A percentile compares a stretch with the other conserved stretches of the same genome.
These are phyloP conservation scores for Tiliqua scincoides DNA, from an alignment of 2,113 vertebrate species.

Conservation along the genomic window DNA sequence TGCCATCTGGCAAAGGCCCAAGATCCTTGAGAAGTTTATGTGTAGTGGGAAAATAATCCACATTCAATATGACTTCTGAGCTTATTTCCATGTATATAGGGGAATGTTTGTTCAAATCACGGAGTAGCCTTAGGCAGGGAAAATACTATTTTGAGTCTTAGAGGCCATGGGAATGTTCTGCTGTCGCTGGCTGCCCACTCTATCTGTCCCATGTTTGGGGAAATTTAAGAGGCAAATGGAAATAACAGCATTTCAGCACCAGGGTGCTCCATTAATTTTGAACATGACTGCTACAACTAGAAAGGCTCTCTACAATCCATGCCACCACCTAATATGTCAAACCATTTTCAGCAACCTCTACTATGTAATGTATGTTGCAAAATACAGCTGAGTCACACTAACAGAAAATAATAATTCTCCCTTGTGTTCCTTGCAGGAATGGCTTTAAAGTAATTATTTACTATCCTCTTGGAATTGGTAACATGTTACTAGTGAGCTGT, in stretches of 20 bases:
- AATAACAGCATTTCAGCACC: slow-evolving; percentile 11
- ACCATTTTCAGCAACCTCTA: not conserved
- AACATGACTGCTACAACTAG: not conserved
- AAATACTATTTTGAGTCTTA: slow-evolving; percentile 46
- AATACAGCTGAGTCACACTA: too few relatives aligned
- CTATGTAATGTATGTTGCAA: not conserved
- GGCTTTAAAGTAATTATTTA: not conserved
- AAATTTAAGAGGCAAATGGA: slow-evolving; percentile 38
- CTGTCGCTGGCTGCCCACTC: slow-evolving; percentile 2
- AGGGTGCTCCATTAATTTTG: not conserved
- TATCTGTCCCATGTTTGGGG: not conserved
- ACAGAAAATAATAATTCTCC: slow-evolving; percentile 17
- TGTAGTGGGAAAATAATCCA: slow-evolving; percentile 44
- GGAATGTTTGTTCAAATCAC: slow-evolving; percentile 53
- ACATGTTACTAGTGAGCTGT: not conserved
- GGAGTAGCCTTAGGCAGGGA: slow-evolving; percentile 36
- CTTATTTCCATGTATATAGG: slow-evolving; percentile 35
- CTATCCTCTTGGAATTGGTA: not conserved
- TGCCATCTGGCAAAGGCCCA: slow-evolving; percentile 10
- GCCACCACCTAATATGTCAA: not conserved
- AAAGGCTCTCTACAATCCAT: not conserved
- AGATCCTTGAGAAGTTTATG: slow-evolving; percentile 38
- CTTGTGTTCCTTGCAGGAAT: not conserved
- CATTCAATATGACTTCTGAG: slow-evolving; percentile 41
- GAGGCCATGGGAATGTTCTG: slow-evolving; percentile 65